These are phyloP conservation scores for Diadumene lineata DNA, from an alignment of 92 coral and sea anemone species.

Conservation along the genomic window DNA sequence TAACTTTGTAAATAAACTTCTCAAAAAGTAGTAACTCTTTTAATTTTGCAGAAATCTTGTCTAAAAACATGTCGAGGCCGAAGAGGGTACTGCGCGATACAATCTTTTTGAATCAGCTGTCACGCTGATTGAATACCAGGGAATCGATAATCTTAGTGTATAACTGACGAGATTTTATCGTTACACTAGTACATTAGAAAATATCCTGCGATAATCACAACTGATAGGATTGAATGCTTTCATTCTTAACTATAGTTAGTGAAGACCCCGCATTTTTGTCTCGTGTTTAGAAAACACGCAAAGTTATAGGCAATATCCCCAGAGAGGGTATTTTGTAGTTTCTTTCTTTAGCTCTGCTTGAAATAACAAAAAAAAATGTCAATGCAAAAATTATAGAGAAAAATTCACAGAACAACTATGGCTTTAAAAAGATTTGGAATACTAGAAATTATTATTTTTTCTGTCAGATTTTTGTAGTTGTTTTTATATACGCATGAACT, in stretches of 20 bases:
- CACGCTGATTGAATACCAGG: not conserved
- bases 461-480: no score
- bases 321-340: not conserved
- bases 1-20: no score
- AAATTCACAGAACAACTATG: no score
- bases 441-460: no score
- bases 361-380: constrained; percentile 5
- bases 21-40: no score
- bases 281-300: not conserved
- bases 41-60: no score
- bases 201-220: constrained; percentile 14
- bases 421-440: no score
- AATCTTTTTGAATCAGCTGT: constrained; percentile 31
- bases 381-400: no score
- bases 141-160: not conserved
- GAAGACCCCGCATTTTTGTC: not conserved
- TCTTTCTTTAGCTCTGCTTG: not conserved
- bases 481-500: no score
- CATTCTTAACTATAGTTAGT: not conserved
- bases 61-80: no score
- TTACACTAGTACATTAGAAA: constrained; percentile 30
- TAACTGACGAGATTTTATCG: not conserved
- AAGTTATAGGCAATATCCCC: not conserved
- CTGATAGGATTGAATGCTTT: constrained; percentile 15
- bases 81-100: no score